A percentile compares a stretch with the other conserved stretches of the same genome.
These are phyloP conservation scores for Protonemura montana DNA, from an alignment of 2,888 invertebrate species.

Conservation along the genomic window DNA sequence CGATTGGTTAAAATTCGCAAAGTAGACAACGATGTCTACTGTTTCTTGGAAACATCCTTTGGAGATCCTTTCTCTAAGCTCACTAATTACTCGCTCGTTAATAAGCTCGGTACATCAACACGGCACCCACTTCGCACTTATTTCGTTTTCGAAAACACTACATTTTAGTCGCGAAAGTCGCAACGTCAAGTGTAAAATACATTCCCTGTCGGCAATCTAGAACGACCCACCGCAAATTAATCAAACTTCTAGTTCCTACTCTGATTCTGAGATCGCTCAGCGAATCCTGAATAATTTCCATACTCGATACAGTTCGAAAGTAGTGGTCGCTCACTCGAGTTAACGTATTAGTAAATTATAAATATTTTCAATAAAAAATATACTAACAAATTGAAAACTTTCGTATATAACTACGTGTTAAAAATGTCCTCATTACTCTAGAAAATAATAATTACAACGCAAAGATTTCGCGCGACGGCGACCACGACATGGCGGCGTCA, in stretches of 20 bases:
- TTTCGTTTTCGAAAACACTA: background rate
- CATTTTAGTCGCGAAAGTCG: background rate
- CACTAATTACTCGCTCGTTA: constrained; percentile 26
- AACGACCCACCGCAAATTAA: background rate
- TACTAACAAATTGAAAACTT: constrained; percentile 33
- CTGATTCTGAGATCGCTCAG: background rate
- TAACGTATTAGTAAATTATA: constrained; percentile 37
- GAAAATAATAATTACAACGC: background rate
- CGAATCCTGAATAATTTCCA: constrained; percentile 21
- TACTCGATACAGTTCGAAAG: background rate
- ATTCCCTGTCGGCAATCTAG: background rate
- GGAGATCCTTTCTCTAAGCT: constrained; percentile 37
- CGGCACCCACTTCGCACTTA: background rate
- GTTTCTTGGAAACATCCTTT: constrained; percentile 10
- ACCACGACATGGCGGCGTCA: background rate
- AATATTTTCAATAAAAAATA: constrained; percentile 35
- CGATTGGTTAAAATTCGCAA: constrained; percentile 23
- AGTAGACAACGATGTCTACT: constrained; percentile 8
- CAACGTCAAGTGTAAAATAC: background rate
- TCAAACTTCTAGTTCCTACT: background rate
- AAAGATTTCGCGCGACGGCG: background rate
- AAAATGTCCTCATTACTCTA: constrained; percentile 23
- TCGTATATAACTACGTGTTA: constrained; percentile 2
- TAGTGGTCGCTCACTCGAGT: background rate
- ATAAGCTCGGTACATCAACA: background rate